These are phyloP conservation scores for Sericinus montela DNA, from an alignment of 2,888 invertebrate genomes.

Conservation along the genomic window DNA sequence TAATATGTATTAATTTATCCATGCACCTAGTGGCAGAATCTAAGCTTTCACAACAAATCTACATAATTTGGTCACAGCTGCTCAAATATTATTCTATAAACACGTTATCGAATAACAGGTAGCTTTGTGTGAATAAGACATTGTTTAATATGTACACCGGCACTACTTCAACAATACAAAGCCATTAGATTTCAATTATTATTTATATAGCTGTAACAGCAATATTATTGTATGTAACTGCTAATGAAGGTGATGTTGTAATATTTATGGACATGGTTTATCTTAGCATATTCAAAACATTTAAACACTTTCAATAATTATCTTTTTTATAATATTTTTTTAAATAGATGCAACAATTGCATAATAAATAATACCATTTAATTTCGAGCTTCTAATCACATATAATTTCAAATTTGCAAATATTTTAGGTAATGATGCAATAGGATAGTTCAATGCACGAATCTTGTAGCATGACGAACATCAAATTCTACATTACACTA, in stretches of 20 bases:
- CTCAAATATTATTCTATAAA: slow-evolving; percentile 23
- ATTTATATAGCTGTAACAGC: slow-evolving; percentile 12
- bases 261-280: slow-evolving; percentile 2
- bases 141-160: slow-evolving; percentile 14
- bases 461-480: not conserved
- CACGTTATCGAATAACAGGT: slow-evolving; percentile 22
- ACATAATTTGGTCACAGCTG: slow-evolving; percentile 37
- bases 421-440: not conserved
- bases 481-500: slow-evolving; percentile 6
- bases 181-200: not conserved
- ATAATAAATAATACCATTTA: slow-evolving; percentile 15
- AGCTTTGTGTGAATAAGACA: slow-evolving; percentile 7
- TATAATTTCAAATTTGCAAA: not conserved
- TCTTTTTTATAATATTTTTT: slow-evolving; percentile 1
- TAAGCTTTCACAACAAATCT: slow-evolving; percentile 32
- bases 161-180: slow-evolving; percentile 11
- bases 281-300: not conserved
- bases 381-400: slow-evolving; percentile 2
- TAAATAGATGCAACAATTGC: not conserved
- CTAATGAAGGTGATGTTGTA: not conserved
- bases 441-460: not conserved
- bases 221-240: slow-evolving; percentile 10
- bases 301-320: not conserved
- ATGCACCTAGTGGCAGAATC: slow-evolving; percentile 45
- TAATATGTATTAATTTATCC: slow-evolving; percentile 28